Evolutionary conservation across 2,113 vertebrate genomes (phyloP), one percentile per base, ranked within the genome.

Genomic region (Vulpes ferrilata): DNA sequence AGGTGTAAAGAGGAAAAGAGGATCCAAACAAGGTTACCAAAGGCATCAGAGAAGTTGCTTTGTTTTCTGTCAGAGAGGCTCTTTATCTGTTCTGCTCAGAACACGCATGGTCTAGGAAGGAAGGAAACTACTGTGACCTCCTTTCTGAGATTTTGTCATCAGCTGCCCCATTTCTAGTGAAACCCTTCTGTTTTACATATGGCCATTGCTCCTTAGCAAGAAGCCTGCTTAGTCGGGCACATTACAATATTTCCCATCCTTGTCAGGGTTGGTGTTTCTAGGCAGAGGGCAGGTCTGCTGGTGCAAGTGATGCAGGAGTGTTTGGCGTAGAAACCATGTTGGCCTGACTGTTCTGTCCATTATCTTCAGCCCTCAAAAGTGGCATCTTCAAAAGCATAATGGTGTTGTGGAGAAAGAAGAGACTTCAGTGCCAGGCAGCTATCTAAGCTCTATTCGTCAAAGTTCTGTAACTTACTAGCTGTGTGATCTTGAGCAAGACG

Each of bases 401-500:
- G 15, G 13, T 95, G 43, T 79, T 64, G 64, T 96, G 23, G 78
- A 81, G 67, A 92, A 94, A 95, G 32, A 23, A 62, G 43, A 25
- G 69, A 7, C 59, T 76, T 88, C 16, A 62, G 35, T 92, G 25
- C 65, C 48, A 78, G 83, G 3, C 25, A 65, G 8, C 74, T 30
- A 32, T 84, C 38, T 78, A 30, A 78, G 43, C 13, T 78, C 43
- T 78, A 3, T 94, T 87, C 16, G n/a, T 82, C 79, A 62, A 88
- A 95, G 43, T 27, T 85, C 35, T 43, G 35, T 87, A 20, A 62
- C 69, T 81, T 67, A 79, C 73, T 53, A 79, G 83, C 25, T 82
- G 0, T 96, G 55, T 85, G 48, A 87, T 96, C 67, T 96, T 97
- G 9, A 84, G n/a, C 27, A 78, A 83, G 88, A 83, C 35, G 38